phyloP scores from a whole-genome alignment of 2,113 vertebrate species.

The Scomber colias region DNA sequence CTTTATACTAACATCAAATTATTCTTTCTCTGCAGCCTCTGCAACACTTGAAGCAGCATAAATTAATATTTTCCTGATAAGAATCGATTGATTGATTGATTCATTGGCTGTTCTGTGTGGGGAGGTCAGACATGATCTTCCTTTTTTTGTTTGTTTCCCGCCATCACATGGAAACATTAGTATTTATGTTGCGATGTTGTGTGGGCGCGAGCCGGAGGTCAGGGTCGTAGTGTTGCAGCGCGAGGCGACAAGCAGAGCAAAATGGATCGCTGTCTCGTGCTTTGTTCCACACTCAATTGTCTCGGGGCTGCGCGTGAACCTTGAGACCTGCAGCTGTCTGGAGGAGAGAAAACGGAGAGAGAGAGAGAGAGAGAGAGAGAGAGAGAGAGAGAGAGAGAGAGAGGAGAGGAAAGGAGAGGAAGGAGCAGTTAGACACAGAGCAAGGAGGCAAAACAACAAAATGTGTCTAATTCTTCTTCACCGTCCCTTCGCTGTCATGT shows the following conservation, averaged over 20 bases:
- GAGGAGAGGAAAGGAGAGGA: neutral
- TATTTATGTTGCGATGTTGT: slow-evolving; percentile 58
- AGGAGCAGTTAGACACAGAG: neutral
- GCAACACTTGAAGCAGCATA: neutral
- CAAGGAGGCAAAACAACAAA: neutral
- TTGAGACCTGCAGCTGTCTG: slow-evolving; percentile 75
- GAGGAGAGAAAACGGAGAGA: slow-evolving; percentile 21
- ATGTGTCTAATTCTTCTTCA: neutral
- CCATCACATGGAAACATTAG: slow-evolving; percentile 37
- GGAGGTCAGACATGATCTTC: slow-evolving; percentile 7
- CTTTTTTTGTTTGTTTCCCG: neutral
- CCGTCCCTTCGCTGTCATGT: neutral
- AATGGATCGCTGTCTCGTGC: slow-evolving; percentile 77
- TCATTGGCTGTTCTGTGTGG: slow-evolving; percentile 1
- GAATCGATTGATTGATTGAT: slow-evolving; percentile 34
- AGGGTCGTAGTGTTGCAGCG: slow-evolving; percentile 76
- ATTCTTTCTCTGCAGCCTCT: neutral
- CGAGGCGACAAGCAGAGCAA: slow-evolving; percentile 78
- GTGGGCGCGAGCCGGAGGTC: slow-evolving; percentile 76
- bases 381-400: too few relatives aligned
- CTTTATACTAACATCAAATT: neutral
- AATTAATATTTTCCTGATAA: neutral
- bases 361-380: neutral
- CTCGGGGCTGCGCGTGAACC: slow-evolving; percentile 77
- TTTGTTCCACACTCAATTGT: slow-evolving; percentile 84